A percentile compares a stretch with the other conserved stretches of the same genome.
Conservation (phyloP, 1,140 invertebrate genomes). For the Sinella curviseta region DNA sequence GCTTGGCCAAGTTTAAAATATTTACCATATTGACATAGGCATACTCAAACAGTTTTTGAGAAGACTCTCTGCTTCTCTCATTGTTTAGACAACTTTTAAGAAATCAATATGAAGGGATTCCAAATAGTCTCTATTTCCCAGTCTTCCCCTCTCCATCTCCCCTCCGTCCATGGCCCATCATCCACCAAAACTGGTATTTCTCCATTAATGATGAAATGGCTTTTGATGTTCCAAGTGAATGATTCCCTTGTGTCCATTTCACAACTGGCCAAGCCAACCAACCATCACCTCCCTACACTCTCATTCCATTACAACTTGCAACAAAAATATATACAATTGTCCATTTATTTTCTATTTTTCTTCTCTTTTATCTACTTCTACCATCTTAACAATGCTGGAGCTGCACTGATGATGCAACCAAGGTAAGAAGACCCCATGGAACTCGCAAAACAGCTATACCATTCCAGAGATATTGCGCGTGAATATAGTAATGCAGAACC, state of each 20-base stretch:
- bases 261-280: neutral
- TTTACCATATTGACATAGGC: no score
- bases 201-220: neutral
- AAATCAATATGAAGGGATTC: no score
- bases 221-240: constrained; percentile 8
- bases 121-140: no score
- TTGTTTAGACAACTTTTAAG: no score
- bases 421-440: neutral
- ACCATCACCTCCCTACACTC: neutral
- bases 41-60: no score
- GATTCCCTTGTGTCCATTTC: constrained; percentile 5
- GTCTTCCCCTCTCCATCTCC: neutral
- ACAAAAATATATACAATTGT: no score
- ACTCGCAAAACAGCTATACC: neutral
- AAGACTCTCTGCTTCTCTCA: no score
- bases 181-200: neutral
- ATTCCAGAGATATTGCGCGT: neutral
- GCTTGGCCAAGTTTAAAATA: no score
- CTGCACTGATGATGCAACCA: neutral
- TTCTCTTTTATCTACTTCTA: no score
- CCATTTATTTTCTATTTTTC: no score
- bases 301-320: neutral
- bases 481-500: neutral
- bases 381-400: no score
- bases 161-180: neutral